A percentile compares a stretch with the other conserved stretches of the same genome.
Conservation (phyloP, 2,888 invertebrate species). For the Neoascia interrupta region DNA sequence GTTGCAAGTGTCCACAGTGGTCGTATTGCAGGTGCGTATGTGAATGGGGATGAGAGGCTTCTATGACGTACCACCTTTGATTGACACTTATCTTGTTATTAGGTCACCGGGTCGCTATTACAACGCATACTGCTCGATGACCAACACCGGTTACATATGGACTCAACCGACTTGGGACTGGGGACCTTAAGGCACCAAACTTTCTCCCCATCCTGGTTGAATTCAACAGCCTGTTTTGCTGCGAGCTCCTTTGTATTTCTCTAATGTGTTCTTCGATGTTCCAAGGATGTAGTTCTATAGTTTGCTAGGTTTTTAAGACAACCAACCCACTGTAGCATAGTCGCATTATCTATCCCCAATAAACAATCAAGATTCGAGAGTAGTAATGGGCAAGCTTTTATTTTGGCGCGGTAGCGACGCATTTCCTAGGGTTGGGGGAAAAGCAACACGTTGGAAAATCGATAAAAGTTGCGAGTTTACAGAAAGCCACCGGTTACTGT, state of each 20-base stretch:
- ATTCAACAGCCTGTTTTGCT: constrained; percentile 22
- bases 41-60: background rate
- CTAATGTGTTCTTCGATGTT: constrained; percentile 61
- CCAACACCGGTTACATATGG: constrained; percentile 94
- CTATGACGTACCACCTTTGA: constrained; percentile 8
- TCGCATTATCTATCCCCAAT: constrained; percentile 21
- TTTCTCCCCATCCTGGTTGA: background rate
- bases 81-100: constrained; percentile 35
- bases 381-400: constrained; percentile 24
- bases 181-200: constrained; percentile 72
- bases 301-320: constrained; percentile 42
- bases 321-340: constrained; percentile 21
- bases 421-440: constrained; percentile 24
- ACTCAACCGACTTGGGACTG: constrained; percentile 84
- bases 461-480: constrained; percentile 33
- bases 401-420: constrained; percentile 36
- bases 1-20: constrained; percentile 93
- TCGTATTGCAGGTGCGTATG: constrained; percentile 86
- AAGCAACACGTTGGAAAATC: constrained; percentile 68
- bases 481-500: constrained; percentile 14
- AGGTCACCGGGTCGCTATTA: constrained; percentile 92
- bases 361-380: constrained; percentile 22
- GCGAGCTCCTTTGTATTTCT: constrained; percentile 19
- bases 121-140: constrained; percentile 94
- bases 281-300: constrained; percentile 28